These are phyloP conservation scores for Geotrupes spiniger DNA, from an alignment of 2,888 invertebrate species.

Conservation along the genomic window DNA sequence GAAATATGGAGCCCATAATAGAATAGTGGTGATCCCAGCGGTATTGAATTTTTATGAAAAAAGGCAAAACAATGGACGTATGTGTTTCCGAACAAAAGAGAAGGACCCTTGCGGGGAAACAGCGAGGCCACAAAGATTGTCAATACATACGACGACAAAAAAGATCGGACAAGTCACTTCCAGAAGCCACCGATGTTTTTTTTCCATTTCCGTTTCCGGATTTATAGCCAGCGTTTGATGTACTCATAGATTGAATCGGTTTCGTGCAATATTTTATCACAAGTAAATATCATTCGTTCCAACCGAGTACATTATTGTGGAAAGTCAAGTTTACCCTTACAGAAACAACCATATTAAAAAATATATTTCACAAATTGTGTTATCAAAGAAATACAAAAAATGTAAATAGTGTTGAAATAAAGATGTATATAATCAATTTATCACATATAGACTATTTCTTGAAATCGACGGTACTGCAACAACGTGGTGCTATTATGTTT, in stretches of 20 bases:
- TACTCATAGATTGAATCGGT: slow-evolving; percentile 35
- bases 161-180: slow-evolving; percentile 33
- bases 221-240: slow-evolving; percentile 36
- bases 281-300: slow-evolving; percentile 31
- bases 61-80: slow-evolving; percentile 23
- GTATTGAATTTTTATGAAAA: slow-evolving; percentile 31
- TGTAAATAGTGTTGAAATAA: too few relatives aligned
- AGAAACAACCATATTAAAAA: too few relatives aligned
- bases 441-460: too few relatives aligned
- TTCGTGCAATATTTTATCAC: slow-evolving; percentile 32
- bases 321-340: too few relatives aligned
- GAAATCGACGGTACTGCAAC: too few relatives aligned
- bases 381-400: too few relatives aligned
- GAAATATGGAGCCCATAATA: slow-evolving; percentile 19
- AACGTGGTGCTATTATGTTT: too few relatives aligned
- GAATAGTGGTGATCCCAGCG: slow-evolving; percentile 15
- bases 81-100: slow-evolving; percentile 21
- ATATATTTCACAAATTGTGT: too few relatives aligned
- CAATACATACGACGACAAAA: slow-evolving; percentile 25
- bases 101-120: slow-evolving; percentile 14
- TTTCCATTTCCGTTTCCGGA: slow-evolving; percentile 37
- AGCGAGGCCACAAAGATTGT: slow-evolving; percentile 13
- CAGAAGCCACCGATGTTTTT: slow-evolving; percentile 32
- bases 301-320: slow-evolving; percentile 9
- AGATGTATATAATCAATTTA: too few relatives aligned